These are phyloP conservation scores for Varanus salvator DNA, from an alignment of 2,113 vertebrate genomes.

Conservation along the genomic window DNA sequence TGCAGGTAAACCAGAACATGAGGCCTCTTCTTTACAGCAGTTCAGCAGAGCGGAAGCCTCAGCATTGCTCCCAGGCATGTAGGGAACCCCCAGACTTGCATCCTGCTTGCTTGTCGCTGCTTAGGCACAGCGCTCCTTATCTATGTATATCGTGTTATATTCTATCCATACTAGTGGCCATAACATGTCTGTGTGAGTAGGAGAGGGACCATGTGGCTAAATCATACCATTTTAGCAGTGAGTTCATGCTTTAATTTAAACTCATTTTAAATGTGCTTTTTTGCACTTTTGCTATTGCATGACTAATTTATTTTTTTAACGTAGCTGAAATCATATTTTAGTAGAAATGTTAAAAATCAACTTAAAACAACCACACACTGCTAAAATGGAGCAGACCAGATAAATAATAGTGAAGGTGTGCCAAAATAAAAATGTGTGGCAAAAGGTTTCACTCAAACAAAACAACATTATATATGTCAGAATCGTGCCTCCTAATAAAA, in stretches of 20 bases:
- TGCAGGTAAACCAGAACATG: constrained; percentile 68
- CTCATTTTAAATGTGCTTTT: not conserved
- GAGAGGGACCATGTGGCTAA: too few species aligned
- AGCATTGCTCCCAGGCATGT: not conserved
- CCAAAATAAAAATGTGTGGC: not conserved
- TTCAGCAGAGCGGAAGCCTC: not conserved
- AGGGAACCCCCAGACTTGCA: not conserved
- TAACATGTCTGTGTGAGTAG: not conserved
- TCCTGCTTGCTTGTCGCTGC: not conserved
- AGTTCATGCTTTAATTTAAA: not conserved
- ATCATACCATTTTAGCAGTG: not conserved
- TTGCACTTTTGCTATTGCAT: not conserved
- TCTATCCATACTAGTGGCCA: not conserved
- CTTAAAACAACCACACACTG: not conserved
- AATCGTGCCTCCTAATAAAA: not conserved
- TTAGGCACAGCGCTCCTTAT: not conserved
- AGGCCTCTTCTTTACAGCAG: not conserved
- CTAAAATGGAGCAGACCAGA: not conserved
- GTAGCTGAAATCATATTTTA: not conserved
- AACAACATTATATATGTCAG: not conserved
- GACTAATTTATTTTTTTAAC: too few species aligned
- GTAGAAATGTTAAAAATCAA: not conserved
- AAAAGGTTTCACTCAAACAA: not conserved
- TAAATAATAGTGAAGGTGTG: not conserved
- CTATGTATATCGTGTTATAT: not conserved